Base-by-base conservation (phyloP, 2,113 vertebrate species). In the Herpetotheres cachinnans region DNA sequence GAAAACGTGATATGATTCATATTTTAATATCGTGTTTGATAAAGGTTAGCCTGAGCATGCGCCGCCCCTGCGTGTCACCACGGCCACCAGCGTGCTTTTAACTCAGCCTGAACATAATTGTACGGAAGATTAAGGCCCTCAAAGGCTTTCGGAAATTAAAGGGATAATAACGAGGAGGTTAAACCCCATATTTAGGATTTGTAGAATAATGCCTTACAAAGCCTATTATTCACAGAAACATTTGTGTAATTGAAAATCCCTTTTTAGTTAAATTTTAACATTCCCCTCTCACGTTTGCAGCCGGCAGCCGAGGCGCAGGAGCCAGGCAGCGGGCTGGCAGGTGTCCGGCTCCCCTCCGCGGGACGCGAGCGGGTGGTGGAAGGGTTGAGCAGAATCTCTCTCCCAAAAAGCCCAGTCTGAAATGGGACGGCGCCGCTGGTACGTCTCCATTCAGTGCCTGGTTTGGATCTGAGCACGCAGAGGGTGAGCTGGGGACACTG, bases 1-100 rank as follows among this genome's bases (percentile, higher is more conserved):
- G 13, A 6, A 47, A 5, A 19, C 0, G 34, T 0, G 3, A 5
- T 3, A 1, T 1, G 12, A 8, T 42, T 42, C 42, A 42, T 5
- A 2, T 13, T 12, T 38, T 22, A 38, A 14, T 4, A 3, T 3
- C 47, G 6, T 5, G 10, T 25, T 7, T 3, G 63, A 24, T 3
- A 5, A 19, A 32, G 58, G 25, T 26, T 2, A 3, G 7, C 7
- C 42, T 0, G 24, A 36, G 86, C 56, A 3, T 1, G 1, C 2
- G 21, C 24, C 3, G 0, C 22, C 49, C 56, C 61, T 17, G 36
- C 2, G 2, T 11, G 86, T 16, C 91, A 21, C 50, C 11, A 1
- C 7, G 2, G 65, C 65, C 22, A 2, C 77, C 62, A 2, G 3
- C 6, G 0, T 1, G 42, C 71, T 52, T 29, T 32, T 7, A n/a